Evolutionary conservation across 2,888 invertebrate species (phyloP).

Genomic region (Habroteleia sp.): DNA sequence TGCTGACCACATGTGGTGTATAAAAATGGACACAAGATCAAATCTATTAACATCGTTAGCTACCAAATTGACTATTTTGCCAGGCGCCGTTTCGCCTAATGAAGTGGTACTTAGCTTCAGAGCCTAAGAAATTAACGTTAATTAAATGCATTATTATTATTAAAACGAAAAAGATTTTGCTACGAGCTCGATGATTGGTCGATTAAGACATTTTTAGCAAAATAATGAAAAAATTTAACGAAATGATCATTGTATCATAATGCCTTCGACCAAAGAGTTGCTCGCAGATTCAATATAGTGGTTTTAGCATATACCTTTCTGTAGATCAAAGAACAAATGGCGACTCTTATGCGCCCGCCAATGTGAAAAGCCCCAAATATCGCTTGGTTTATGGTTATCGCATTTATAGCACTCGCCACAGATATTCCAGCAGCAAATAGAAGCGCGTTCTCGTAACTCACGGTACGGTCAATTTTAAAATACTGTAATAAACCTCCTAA

Average conservation of each 20-base stretch:
- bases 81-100: conserved; percentile 88
- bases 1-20: conserved; percentile 95
- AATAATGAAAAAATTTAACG: too few species aligned
- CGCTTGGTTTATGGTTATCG: conserved; percentile 85
- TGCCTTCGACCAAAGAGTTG: too few species aligned
- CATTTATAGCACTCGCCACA: conserved; percentile 79
- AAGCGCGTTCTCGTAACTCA: conserved; percentile 72
- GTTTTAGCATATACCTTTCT: conserved; percentile 85
- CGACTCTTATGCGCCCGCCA: conserved; percentile 91
- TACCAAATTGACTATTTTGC: conserved; percentile 81
- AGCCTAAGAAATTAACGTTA: conserved; percentile 51
- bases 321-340: conserved; percentile 91
- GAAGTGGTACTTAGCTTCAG: conserved; percentile 81
- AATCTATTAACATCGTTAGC: conserved; percentile 97
- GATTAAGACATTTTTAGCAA: too few species aligned
- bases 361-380: conserved; percentile 87
- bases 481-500: conserved; percentile 86
- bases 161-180: too few species aligned
- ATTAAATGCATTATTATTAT: too few species aligned
- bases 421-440: conserved; percentile 77
- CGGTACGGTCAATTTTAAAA: conserved; percentile 80
- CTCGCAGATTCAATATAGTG: too few species aligned
- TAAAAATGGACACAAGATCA: conserved; percentile 93
- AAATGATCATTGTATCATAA: too few species aligned
- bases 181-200: too few species aligned